Base-by-base conservation (phyloP, 2,113 vertebrate species). In the Numida meleagris region DNA sequence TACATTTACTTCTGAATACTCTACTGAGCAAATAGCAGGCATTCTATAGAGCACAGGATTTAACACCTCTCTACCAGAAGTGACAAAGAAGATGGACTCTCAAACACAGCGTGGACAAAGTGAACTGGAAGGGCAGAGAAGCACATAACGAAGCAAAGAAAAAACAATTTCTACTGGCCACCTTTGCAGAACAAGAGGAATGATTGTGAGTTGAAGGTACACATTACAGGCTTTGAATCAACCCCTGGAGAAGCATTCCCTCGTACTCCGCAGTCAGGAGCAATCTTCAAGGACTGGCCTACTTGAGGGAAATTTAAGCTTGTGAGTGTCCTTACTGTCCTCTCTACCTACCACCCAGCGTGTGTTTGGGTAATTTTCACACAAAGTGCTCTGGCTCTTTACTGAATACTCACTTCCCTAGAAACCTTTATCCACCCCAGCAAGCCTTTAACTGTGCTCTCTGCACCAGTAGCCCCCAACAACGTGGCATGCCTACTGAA, bases 21-120 rank as follows among this genome's bases (percentile, higher is more conserved):
- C 46, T 62, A 36, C 0, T 0, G 24, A 77, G 25, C n/a, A 70
- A 86, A 50, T 4, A 73, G 65, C 8, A 38, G 38, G 17, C 40
- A 29, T 45, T 81, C 27, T 46, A n/a, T 65, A 84, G 42, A 67
- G 7, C 74, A 21, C 29, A 78, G 38, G 27, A 20, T 7, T 46
- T 24, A 12, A 25, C 5, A 2, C 16, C n/a, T 76, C 68, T 59
- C 73, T 33, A 48, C 29, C 38, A 24, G 6, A 73, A 73, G n/a
- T 4, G 4, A 27, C 68, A 31, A 74, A 53, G 14, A 70, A 0
- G 0, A 67, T 12, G 79, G 20, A 58, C 31, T n/a, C 31, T 38
- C n/a, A 43, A 67, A 75, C 8, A 42, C 45, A 59, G n/a, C 0
- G 1, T 6, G 29, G 36, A 67, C 46, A 84, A 82, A 79, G 53